phyloP scores from a whole-genome alignment of 2,113 vertebrate species.

The Ahaetulla prasina region DNA sequence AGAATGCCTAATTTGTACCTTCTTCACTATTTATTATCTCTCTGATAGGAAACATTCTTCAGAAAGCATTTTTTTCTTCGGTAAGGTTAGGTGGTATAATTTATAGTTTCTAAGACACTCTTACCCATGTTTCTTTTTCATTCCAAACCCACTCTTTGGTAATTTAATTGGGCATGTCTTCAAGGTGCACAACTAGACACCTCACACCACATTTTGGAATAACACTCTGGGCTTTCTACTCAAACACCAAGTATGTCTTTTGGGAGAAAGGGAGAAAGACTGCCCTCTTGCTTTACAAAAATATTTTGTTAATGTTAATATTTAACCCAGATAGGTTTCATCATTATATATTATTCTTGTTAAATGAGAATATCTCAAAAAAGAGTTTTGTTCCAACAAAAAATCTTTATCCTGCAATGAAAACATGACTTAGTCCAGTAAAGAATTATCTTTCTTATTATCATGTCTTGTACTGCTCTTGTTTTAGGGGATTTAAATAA shows the following conservation, averaged over 20 bases:
- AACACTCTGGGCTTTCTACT: not conserved
- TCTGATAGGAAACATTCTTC: not conserved
- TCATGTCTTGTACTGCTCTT: not conserved
- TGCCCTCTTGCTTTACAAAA: not conserved
- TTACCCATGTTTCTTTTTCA: not conserved
- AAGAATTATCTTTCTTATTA: not conserved
- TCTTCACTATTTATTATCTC: not conserved
- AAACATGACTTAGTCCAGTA: not conserved
- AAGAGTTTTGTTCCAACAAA: not conserved
- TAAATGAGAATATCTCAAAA: not conserved
- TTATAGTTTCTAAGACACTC: not conserved
- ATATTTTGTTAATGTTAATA: not conserved
- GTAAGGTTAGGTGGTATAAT: not conserved
- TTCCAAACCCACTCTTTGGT: not conserved
- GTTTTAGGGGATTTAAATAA: not conserved
- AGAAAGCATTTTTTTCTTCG: not conserved
- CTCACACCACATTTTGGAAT: not conserved
- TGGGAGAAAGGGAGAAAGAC: not conserved
- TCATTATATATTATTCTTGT: not conserved
- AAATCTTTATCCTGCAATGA: too few relatives aligned
- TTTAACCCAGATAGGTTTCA: not conserved
- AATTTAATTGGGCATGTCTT: not conserved
- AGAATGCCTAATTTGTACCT: not conserved
- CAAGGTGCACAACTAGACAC: not conserved
- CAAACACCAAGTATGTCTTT: not conserved